A percentile compares a stretch with the other conserved stretches of the same genome.
phyloP scores from a whole-genome alignment of 2,888 invertebrate genomes.

The Apamea sordens region DNA sequence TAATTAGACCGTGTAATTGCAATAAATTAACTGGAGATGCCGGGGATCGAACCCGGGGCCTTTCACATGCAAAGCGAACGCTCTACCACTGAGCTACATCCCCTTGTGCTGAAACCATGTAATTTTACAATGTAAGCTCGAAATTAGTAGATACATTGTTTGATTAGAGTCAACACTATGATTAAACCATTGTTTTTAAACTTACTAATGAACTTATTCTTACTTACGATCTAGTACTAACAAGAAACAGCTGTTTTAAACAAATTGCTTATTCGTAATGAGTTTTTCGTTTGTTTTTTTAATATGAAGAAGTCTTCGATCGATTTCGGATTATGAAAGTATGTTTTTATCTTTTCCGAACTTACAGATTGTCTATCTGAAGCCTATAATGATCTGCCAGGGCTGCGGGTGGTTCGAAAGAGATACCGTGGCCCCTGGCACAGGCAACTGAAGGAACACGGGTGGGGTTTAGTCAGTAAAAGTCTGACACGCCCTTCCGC shows the following conservation, averaged over 20 bases:
- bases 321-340: not conserved
- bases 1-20: not conserved
- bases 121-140: not conserved
- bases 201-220: slow-evolving; percentile 40
- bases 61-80: slow-evolving; percentile 99
- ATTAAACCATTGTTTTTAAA: slow-evolving; percentile 27
- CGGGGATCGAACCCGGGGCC: slow-evolving; percentile 99
- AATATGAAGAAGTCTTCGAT: not conserved
- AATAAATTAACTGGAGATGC: slow-evolving; percentile 92
- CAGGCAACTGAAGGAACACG: no score
- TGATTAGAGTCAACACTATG: not conserved
- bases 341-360: not conserved
- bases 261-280: not conserved
- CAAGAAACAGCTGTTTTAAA: slow-evolving; percentile 13
- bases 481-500: no score
- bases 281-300: not conserved
- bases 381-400: not conserved
- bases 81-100: slow-evolving; percentile 99
- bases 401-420: no score
- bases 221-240: not conserved
- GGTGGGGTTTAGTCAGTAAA: no score
- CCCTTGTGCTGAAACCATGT: slow-evolving; percentile 74
- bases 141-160: not conserved
- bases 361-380: not conserved
- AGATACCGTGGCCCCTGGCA: no score